A percentile compares a stretch with the other conserved stretches of the same genome.
Conservation (phyloP, 2,113 vertebrate genomes). For the Pterocles burchelli region DNA sequence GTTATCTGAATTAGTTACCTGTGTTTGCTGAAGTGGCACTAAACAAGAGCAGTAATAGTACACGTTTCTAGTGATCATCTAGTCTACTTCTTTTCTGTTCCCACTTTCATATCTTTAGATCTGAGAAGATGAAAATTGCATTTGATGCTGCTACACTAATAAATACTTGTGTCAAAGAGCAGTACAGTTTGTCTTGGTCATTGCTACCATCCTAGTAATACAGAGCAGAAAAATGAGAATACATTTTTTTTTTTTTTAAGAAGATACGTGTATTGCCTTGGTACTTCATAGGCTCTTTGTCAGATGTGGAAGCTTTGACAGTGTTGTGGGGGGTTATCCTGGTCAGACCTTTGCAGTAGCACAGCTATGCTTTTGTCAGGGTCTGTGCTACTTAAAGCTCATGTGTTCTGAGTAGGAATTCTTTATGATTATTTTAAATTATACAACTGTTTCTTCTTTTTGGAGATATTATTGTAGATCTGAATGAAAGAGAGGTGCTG, state of each 20-base stretch:
- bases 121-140: background rate
- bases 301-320: background rate
- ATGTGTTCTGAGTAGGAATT: background rate
- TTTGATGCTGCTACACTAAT: background rate
- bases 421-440: background rate
- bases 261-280: background rate
- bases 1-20: background rate
- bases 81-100: background rate
- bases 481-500: background rate
- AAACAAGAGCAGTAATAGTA: background rate
- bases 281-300: background rate
- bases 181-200: background rate
- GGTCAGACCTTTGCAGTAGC: background rate
- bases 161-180: background rate
- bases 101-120: accelerated
- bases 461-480: background rate
- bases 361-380: background rate
- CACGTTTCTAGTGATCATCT: background rate
- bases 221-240: background rate
- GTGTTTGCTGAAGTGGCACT: background rate
- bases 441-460: background rate
- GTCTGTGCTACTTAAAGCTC: background rate
- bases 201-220: background rate
- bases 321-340: background rate
- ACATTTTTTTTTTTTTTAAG: background rate